Evolutionary conservation across 2,888 invertebrate genomes (phyloP), one percentile per base, ranked within the genome.

Genomic region (Peribatodes rhomboidaria): DNA sequence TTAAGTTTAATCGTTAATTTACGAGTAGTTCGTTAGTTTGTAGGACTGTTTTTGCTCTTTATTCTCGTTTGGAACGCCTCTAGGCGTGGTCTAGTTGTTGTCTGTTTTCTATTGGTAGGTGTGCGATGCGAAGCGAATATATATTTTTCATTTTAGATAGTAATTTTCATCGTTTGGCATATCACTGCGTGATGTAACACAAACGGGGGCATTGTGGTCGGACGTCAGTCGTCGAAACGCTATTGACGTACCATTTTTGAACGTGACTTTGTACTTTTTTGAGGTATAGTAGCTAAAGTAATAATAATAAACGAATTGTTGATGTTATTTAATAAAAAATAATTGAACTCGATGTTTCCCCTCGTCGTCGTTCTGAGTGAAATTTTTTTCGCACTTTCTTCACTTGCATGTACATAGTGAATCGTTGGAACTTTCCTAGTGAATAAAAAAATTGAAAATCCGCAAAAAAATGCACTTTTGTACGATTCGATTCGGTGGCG

Each of bases 371-470:
- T 84, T 82, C 59, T 50, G 87, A 83, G 89, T 86, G 88, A 84
- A n/a, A 82, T 86, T 72, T 69, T 67, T 71, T 86, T 84, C 78
- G 87, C 89, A 89, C 89, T 83, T 65, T 83, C 64, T 62, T 70
- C 74, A 74, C 89, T 87, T 86, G 85, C 89, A 89, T 90, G 88
- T 88, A 87, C 75, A 90, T 88, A 88, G 88, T 71, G 72, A 72
- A 70, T 70, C 68, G 74, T 74, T 74, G 71, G 69, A 73, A 67
- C 67, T 74, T 71, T 70, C 68, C 67, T 83, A 87, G 83, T 81
- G 80, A 86, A 85, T 80, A 78, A 84, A 84, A 27, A 78, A 78
- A 79, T 74, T 75, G 77, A 80, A 77, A 79, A 83, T 81, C 85
- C 82, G 85, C 86, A 85, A 88, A 87, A 88, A 70, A 69, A 85